Conservation (phyloP, 2,888 invertebrate species). For the Stratiomys singularior region DNA sequence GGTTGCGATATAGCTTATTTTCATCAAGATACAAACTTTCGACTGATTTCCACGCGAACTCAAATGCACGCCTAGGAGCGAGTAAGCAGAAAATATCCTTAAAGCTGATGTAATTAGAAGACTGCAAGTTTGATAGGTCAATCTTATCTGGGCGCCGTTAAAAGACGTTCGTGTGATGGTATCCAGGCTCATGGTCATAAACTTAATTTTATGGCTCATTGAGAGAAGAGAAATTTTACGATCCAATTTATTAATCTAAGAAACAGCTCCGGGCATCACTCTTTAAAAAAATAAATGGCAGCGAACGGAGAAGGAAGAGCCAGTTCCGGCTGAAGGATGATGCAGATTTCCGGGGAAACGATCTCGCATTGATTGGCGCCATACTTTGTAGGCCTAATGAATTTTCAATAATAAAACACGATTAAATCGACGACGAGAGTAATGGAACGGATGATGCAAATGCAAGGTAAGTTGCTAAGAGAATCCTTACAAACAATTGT, state of each 20-base stretch:
- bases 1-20: slow-evolving; percentile 2
- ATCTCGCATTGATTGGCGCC: background rate
- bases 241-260: slow-evolving; percentile 45
- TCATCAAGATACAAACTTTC: slow-evolving; percentile 3
- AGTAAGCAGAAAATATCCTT: background rate
- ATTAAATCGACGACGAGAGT: slow-evolving; percentile 3
- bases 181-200: slow-evolving; percentile 21
- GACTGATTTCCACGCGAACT: background rate
- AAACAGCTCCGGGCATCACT: slow-evolving; percentile 24
- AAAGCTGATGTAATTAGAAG: slow-evolving; percentile 40
- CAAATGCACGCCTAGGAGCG: too few species aligned
- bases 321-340: background rate
- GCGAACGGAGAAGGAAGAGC: background rate
- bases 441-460: background rate
- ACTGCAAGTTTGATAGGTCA: slow-evolving; percentile 39
- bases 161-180: slow-evolving; percentile 6
- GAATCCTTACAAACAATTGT: background rate
- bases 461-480: background rate
- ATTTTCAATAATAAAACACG: slow-evolving; percentile 36
- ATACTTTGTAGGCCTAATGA: slow-evolving; percentile 19
- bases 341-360: too few species aligned
- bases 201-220: slow-evolving; percentile 45
- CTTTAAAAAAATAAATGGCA: background rate
- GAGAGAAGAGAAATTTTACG: slow-evolving; percentile 37
- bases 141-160: slow-evolving; percentile 33